A percentile compares a stretch with the other conserved stretches of the same genome.
Evolutionary conservation across 2,888 invertebrate genomes (phyloP).

Genomic region (Pseudanteris insignis): DNA sequence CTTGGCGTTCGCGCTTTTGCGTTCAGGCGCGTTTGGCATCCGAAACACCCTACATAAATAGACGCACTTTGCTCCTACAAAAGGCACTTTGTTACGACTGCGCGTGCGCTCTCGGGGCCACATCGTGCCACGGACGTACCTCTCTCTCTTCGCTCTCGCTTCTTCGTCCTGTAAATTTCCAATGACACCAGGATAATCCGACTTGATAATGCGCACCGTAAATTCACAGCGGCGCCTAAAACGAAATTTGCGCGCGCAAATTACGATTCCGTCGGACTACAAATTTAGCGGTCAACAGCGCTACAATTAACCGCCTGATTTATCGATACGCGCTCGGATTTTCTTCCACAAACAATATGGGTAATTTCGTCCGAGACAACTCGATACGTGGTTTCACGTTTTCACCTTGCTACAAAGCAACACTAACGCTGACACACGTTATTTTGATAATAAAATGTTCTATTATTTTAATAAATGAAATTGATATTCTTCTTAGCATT

Average conservation of each 20-base stretch:
- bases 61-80: conserved; percentile 63
- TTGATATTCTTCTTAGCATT: no score
- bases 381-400: no score
- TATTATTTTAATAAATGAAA: no score
- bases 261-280: conserved; percentile 3
- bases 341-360: conserved; percentile 6
- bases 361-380: no score
- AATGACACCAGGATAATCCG: conserved; percentile 22
- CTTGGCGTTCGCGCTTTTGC: no score
- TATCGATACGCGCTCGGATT: conserved; percentile 8
- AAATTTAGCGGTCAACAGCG: conserved; percentile 29
- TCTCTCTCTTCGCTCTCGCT: no score
- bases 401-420: no score
- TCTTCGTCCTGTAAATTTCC: conserved; percentile 17
- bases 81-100: conserved; percentile 57
- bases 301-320: conserved; percentile 17
- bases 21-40: conserved; percentile 61
- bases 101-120: not conserved
- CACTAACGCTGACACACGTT: no score
- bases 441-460: no score
- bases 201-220: conserved; percentile 12
- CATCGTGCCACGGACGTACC: conserved; percentile 6
- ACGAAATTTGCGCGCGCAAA: conserved; percentile 6
- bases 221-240: not conserved
- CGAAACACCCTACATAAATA: conserved; percentile 64